Conservation (phyloP, 1,140 invertebrate species). For the Adelges cooleyi region DNA sequence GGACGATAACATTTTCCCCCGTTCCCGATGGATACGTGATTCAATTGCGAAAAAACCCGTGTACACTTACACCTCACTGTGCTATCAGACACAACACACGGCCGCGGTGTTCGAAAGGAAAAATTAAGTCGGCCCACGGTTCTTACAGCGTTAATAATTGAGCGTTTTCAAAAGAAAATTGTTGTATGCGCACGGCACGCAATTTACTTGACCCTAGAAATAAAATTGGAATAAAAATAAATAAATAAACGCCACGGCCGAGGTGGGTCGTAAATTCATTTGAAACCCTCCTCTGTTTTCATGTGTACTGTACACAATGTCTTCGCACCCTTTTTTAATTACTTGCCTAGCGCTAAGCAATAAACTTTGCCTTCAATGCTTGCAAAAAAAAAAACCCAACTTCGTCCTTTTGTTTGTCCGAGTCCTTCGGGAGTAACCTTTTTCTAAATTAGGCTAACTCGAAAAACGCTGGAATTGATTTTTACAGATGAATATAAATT, state of each 20-base stretch:
- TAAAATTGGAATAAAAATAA: neutral
- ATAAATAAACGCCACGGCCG: neutral
- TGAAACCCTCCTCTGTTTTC: conserved; percentile 13
- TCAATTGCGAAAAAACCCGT: neutral
- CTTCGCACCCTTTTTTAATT: conserved; percentile 29
- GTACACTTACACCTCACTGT: no score
- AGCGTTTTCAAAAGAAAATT: conserved; percentile 8
- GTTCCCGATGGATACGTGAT: neutral
- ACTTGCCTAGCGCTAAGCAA: conserved; percentile 14
- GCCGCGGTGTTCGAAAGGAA: no score
- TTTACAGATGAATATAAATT: no score
- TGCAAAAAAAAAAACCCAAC: neutral
- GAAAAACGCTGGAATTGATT: conserved; percentile 17
- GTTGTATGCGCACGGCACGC: no score
- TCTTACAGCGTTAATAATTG: no score
- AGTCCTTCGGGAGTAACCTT: conserved; percentile 4
- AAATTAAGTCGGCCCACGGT: no score
- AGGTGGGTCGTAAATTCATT: conserved; percentile 13
- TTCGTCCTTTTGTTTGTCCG: conserved; percentile 2
- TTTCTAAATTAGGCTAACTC: conserved; percentile 15
- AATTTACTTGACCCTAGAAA: neutral
- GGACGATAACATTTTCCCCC: neutral
- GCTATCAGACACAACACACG: no score
- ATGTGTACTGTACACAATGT: conserved; percentile 7
- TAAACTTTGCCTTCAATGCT: conserved; percentile 21